These are phyloP conservation scores for Cotesia glomerata DNA, from an alignment of 1,140 invertebrate species.

Conservation along the genomic window DNA sequence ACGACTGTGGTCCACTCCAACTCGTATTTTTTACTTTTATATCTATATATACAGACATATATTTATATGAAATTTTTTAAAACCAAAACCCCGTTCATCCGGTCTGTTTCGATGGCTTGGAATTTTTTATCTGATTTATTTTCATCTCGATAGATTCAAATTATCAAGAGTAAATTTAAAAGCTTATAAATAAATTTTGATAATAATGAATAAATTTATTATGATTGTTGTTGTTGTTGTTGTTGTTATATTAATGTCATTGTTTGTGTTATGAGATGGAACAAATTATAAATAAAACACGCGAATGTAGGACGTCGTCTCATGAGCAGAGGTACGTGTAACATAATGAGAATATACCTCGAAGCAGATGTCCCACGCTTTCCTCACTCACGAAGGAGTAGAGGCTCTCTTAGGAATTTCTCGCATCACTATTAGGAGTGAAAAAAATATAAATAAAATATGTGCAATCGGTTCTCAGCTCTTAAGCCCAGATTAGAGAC, in stretches of 20 bases:
- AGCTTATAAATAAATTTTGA: background rate
- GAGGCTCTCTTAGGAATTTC: constrained; percentile 2
- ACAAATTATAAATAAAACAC: background rate
- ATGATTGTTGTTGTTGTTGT: too few species aligned
- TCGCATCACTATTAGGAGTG: background rate
- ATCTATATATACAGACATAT: background rate
- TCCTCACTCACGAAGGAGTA: constrained; percentile 2
- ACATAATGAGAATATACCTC: constrained; percentile 3
- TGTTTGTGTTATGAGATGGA: background rate
- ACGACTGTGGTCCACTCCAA: background rate
- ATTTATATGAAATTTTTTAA: background rate
- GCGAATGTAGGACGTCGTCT: constrained; percentile 3
- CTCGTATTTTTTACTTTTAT: constrained; percentile 3
- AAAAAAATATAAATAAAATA: background rate
- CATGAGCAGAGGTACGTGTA: background rate
- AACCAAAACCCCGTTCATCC: background rate
- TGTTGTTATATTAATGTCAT: background rate
- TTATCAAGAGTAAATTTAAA: background rate
- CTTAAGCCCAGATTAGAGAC: background rate
- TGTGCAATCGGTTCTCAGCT: background rate
- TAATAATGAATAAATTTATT: background rate
- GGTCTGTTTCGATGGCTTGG: background rate
- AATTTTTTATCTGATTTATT: background rate
- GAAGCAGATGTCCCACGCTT: constrained; percentile 16
- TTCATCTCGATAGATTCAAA: background rate